Evolutionary conservation across 2,888 invertebrate genomes (phyloP), one percentile per base, ranked within the genome.

Genomic region (Leptarthrus brevirostris): DNA sequence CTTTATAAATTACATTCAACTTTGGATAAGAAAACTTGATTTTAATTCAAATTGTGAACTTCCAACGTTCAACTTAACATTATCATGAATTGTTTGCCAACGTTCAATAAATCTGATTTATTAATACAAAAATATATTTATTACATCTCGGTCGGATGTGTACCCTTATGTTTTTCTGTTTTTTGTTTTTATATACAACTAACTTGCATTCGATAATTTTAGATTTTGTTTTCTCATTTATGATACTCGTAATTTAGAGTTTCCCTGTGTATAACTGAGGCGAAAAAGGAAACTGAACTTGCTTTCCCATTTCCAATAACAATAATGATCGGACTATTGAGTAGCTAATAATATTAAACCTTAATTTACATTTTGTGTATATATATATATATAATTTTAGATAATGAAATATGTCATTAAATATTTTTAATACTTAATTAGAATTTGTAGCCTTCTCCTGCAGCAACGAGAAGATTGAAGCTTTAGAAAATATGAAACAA

Each of bases 381-480:
- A 58, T 16, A 56, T 56, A 30, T 40, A 58, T 26, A 54, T 58
- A 58, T 58, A 58, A 58, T 36, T 58, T 58, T 34, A 34, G 36
- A 36, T 36, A 36, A 18, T 58, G 36, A 58, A 58, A 58, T 36
- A 36, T 58, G 58, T 58, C 58, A 58, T 58, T 58, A 58, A 58
- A 58, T 58, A 58, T 56, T 30, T 34, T 58, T 36, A 58, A 58
- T 58, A 58, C 58, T 58, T 58, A 58, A 58, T 36, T 58, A 58
- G 36, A 58, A 58, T 58, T 58, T 58, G 58, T 58, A 58, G 20
- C 8, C 40, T 40, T 12, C 40, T 40, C n/a, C 34, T 58, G 34
- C 36, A 36, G 3, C 49, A 18, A 16, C 34, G 16, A 24, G 56
- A 5, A 30, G 18, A 12, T 26, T 56, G 16, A 56, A 30, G 3